Evolutionary conservation across 2,797 vertebrate genomes (phyloP).

Genomic region (Psittacula derbiana): DNA sequence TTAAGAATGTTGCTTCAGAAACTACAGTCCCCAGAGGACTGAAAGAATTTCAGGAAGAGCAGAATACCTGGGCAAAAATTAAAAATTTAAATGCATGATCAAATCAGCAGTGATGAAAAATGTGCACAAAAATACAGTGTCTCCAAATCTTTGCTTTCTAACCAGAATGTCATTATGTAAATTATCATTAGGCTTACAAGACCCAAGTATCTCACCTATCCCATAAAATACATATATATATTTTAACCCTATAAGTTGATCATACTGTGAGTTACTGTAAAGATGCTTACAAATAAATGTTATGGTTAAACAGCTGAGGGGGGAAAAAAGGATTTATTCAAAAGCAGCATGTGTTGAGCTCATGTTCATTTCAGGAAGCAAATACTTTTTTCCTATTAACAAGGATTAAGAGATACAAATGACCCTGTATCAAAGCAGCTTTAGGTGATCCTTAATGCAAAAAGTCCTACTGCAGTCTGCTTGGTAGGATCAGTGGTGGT

Average conservation of each 20-base stretch:
- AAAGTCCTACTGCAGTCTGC: neutral
- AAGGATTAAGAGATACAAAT: neutral
- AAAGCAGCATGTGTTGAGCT: neutral
- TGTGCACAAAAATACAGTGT: neutral
- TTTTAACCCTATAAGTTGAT: neutral
- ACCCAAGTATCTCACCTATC: neutral
- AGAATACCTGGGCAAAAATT: neutral
- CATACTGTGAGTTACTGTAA: neutral
- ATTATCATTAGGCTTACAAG: neutral
- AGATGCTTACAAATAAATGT: neutral
- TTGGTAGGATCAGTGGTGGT: neutral
- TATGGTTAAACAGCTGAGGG: neutral
- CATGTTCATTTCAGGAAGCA: neutral
- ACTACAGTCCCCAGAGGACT: neutral
- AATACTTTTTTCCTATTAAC: neutral
- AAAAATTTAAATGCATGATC: neutral
- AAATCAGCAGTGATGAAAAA: neutral
- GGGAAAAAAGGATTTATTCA: fast-evolving
- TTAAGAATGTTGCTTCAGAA: neutral
- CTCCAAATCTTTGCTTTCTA: neutral
- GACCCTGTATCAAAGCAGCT: neutral
- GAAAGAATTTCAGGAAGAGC: neutral
- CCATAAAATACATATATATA: neutral
- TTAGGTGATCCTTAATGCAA: neutral
- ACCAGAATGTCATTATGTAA: neutral